Conservation (phyloP, 2,113 vertebrate genomes). For the Oostethus manadensis region DNA sequence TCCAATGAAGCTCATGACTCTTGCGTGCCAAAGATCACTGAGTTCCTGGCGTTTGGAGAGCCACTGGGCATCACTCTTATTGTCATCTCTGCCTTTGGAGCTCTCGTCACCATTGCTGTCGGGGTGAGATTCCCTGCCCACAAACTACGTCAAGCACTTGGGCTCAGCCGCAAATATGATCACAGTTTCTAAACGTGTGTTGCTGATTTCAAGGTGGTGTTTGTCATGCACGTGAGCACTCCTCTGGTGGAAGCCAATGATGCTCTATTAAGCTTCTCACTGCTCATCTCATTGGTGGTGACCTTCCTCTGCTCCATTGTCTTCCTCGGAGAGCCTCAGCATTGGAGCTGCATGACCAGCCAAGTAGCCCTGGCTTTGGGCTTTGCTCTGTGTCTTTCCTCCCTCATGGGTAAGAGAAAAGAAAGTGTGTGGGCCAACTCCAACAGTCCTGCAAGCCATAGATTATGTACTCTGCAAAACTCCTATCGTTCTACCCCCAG, state of each 20-base stretch:
- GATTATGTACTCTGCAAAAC: not conserved
- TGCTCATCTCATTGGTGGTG: slow-evolving; percentile 74
- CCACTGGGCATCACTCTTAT: slow-evolving; percentile 79
- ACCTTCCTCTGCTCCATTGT: slow-evolving; percentile 76
- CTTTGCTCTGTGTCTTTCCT: slow-evolving; percentile 78
- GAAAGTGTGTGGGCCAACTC: not conserved
- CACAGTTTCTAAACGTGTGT: not conserved
- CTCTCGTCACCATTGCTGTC: slow-evolving; percentile 66
- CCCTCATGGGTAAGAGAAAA: slow-evolving; percentile 68
- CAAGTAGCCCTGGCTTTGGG: slow-evolving; percentile 77
- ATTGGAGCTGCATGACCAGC: slow-evolving; percentile 79
- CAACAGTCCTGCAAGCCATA: not conserved
- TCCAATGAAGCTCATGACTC: slow-evolving; percentile 72
- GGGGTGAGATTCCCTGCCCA: slow-evolving; percentile 26
- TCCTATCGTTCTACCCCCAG: slow-evolving; percentile 25
- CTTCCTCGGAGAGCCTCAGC: slow-evolving; percentile 74
- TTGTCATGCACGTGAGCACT: slow-evolving; percentile 66
- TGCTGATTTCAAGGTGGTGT: slow-evolving; percentile 54
- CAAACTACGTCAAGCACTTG: not conserved
- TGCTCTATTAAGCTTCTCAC: slow-evolving; percentile 71
- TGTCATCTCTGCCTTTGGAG: slow-evolving; percentile 76
- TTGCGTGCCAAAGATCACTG: slow-evolving; percentile 77
- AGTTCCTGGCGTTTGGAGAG: slow-evolving; percentile 79
- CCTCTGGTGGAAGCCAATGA: slow-evolving; percentile 75
- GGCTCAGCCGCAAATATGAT: not conserved